Conservation (phyloP, 2,888 invertebrate genomes). For the Cactoblastis cactorum region DNA sequence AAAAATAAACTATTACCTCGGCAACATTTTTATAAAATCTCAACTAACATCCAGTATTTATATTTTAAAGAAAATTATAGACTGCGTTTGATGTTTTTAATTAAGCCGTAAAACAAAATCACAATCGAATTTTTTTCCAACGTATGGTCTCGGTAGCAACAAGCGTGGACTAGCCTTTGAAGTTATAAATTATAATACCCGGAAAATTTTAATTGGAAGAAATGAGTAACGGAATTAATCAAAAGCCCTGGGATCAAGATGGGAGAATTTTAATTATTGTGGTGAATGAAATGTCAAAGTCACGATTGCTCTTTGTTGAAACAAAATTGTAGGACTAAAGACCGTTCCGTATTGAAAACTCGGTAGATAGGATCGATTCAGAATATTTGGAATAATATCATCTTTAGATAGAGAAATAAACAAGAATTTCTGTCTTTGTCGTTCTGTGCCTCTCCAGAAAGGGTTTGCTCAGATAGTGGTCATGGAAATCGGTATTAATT, state of each 20-base stretch:
- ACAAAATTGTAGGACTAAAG: background rate
- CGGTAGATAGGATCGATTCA: background rate
- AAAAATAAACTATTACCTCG: background rate
- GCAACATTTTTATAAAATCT: background rate
- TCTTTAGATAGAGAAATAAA: background rate
- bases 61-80: background rate
- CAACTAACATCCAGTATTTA: background rate
- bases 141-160: constrained; percentile 14
- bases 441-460: too few species aligned
- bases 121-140: constrained; percentile 23
- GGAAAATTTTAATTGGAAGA: constrained; percentile 10
- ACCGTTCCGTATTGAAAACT: background rate
- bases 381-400: background rate
- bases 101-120: constrained; percentile 28
- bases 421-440: too few species aligned
- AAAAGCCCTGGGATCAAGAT: constrained; percentile 1
- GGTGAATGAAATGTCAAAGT: constrained; percentile 10
- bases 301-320: constrained; percentile 10
- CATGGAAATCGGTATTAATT: too few species aligned
- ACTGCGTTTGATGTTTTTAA: constrained; percentile 39
- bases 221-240: constrained; percentile 11
- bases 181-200: constrained; percentile 22
- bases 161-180: constrained; percentile 25
- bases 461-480: too few species aligned
- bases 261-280: constrained; percentile 8